Base-by-base conservation (phyloP, 2,113 vertebrate genomes). In the Guaruba guarouba region DNA sequence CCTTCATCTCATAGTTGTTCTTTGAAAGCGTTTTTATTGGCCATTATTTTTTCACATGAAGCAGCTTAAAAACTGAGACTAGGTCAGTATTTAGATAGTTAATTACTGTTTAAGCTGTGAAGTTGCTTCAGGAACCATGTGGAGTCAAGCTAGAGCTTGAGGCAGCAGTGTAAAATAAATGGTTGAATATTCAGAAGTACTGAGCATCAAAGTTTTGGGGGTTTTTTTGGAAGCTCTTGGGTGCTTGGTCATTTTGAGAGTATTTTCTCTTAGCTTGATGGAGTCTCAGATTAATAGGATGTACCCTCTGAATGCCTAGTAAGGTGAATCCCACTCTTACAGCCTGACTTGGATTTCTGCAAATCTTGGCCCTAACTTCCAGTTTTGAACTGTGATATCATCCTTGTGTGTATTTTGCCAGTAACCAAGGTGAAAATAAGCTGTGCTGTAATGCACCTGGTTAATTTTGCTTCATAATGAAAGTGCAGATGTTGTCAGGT, bases 401-500 rank as follows among this genome's bases (percentile, higher is more conserved):
- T 82, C 41, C 68, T 55, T 37, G 28, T 71, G 24, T 86, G 14
- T 66, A 5, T 93, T 92, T 93, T 92, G 41, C 70, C 41, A 76
- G 77, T 93, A 81, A 90, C 74, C 61, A 61, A 59, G 82, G 57
- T 71, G 83, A 82, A 82, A 79, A 71, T 57, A 41, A 41, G 39
- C 48, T 57, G 11, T 90, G 59, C 31, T 77, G 63, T 92, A 79
- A 68, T n/a, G 35, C 11, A 3, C n/a, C 24, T 82, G 49, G 69
- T 44, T 90, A 22, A 73, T 91, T 93, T 87, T 88, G 31, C 48
- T 78, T 82, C 74, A 39, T 63, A 54, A 31, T 79, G 49, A 24
- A 79, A 59, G 57, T 77, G 66, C 83, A 92, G 74, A 67, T 86
- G 82, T 82, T 94, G 62, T 78, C 73, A 89, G 77, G 74, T 69